Evolutionary conservation across 2,113 vertebrate species (phyloP).

Genomic region (Melanostigma gelatinosum): DNA sequence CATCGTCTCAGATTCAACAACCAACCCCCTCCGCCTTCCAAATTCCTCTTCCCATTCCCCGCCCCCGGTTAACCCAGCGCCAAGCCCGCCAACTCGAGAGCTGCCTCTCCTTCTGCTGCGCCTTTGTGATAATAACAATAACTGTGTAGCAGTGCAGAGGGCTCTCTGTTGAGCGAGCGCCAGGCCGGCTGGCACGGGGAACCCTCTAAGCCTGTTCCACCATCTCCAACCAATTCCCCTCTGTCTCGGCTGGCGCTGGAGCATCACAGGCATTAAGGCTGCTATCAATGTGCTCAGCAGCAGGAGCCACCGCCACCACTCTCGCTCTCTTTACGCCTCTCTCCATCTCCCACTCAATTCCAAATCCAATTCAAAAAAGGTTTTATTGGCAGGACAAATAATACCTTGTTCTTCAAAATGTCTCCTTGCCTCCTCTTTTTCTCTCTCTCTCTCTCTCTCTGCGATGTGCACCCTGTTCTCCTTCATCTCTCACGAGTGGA

Average conservation of each 20-base stretch:
- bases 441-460: conserved; percentile 15
- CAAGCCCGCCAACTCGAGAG: conserved; percentile 77
- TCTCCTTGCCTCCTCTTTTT: conserved; percentile 46
- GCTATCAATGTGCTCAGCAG: conserved; percentile 76
- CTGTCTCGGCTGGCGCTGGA: conserved; percentile 63
- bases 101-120: conserved; percentile 79
- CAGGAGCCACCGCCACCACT: conserved; percentile 68
- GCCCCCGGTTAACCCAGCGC: conserved; percentile 69
- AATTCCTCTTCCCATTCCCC: conserved; percentile 63
- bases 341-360: conserved; percentile 66
- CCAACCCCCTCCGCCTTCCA: conserved; percentile 58
- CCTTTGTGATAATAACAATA: conserved; percentile 81
- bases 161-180: conserved; percentile 67
- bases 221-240: conserved; percentile 72
- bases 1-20: conserved; percentile 57
- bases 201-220: conserved; percentile 71
- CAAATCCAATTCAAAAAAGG: conserved; percentile 64
- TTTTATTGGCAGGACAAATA: conserved; percentile 71
- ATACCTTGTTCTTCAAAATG: conserved; percentile 63
- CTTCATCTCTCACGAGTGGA: conserved; percentile 26
- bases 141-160: conserved; percentile 72
- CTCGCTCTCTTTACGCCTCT: conserved; percentile 56
- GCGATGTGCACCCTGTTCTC: conserved; percentile 17
- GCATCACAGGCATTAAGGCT: conserved; percentile 68
- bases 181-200: conserved; percentile 73